Base-by-base conservation (phyloP, 2,113 vertebrate genomes). In the Carollia perspicillata region DNA sequence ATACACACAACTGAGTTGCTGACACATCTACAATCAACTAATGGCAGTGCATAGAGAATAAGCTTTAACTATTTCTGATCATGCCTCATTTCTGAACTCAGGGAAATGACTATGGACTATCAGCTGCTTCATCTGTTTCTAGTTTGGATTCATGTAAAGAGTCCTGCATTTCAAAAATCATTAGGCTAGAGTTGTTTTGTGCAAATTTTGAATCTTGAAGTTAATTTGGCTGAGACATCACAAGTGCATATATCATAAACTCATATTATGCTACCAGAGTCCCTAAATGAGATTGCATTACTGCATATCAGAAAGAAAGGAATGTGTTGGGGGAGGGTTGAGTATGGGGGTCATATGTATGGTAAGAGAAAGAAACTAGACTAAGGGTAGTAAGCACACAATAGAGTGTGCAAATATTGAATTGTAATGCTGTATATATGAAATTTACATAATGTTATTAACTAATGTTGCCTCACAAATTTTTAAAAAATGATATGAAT, bases 11-110 rank as follows among this genome's bases (percentile, higher is more conserved):
- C 66, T 96, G 89, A 96, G 95, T 93, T 95, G 47, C 83, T 97
- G 87, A 94, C 80, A 96, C 95, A 97, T 97, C 78, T 93, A 93
- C 97, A 98, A 97, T 97, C 96, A 96, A 81, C 91, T 96, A 98
- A 97, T 95, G 90, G 69, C 51, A 84, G 72, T 93, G 33, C 28
- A 96, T 96, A 72, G 0, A 93, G 84, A 30, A 89, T 92, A 97
- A 92, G 12, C 47, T 78, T 96, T 98, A 97, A 95, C 93, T 97
- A 28, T 97, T 97, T 97, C 85, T 96, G 92, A 97, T 96, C 90
- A 65, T 92, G 14, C 17, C 71, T 66, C 68, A 97, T 97, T 95
- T 65, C 77, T 96, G 91, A 97, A 95, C 63, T 94, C 72, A 95
- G 78, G 65, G 74, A 97, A 97, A 90, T 80, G 35, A 44, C 74